Percentiles rank a stretch among this genome's conserved stretches.
These are phyloP conservation scores for Acronicta alni DNA, from an alignment of 2,888 invertebrate species.

Conservation along the genomic window DNA sequence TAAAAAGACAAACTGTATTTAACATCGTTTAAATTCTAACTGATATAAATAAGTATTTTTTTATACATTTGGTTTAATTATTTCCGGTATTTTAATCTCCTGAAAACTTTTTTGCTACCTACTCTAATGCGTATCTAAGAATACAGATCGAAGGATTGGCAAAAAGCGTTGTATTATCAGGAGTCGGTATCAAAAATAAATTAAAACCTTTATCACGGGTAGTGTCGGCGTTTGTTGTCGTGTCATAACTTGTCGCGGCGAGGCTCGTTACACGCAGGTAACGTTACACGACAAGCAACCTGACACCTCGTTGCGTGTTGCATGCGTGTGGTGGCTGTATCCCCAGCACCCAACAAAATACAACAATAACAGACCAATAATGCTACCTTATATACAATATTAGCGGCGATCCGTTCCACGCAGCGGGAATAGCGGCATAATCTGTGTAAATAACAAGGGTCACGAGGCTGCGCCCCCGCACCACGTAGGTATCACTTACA, in stretches of 20 bases:
- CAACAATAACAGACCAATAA: conserved; percentile 59
- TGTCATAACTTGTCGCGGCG: conserved; percentile 82
- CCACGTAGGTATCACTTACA: conserved; percentile 38
- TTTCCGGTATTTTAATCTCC: no score
- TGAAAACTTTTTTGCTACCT: no score
- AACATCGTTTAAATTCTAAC: no score
- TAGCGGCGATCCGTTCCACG: conserved; percentile 46
- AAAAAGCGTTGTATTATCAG: conserved; percentile 45
- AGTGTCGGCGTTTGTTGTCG: conserved; percentile 80
- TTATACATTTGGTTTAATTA: no score
- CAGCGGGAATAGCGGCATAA: conserved; percentile 47
- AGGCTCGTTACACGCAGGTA: conserved; percentile 76
- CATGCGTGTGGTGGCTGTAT: conserved; percentile 69
- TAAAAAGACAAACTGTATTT: no score
- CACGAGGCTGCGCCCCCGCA: conserved; percentile 31
- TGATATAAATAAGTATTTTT: no score
- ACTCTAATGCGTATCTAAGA: conserved; percentile 7
- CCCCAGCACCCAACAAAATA: conserved; percentile 51
- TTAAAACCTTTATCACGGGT: conserved; percentile 66
- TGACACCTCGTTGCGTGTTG: conserved; percentile 80
- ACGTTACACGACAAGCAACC: conserved; percentile 78
- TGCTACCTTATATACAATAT: conserved; percentile 55
- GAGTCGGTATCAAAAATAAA: conserved; percentile 71
- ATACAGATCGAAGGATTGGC: conserved; percentile 36
- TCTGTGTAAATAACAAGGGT: conserved; percentile 54